Conservation (phyloP, 2,113 vertebrate genomes). For the Etheostoma spectabile region DNA sequence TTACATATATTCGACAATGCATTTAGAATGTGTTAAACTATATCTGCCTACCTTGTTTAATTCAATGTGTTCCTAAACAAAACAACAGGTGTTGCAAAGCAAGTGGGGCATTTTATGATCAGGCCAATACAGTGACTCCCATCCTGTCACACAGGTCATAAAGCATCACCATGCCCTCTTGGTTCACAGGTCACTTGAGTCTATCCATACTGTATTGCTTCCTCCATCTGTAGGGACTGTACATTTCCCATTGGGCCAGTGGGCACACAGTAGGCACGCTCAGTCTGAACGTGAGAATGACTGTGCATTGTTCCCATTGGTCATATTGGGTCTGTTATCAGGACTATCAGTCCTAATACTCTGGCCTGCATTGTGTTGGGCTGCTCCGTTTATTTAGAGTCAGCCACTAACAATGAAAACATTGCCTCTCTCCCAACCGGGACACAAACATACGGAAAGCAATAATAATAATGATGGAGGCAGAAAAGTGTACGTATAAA, state of each 20-base stretch:
- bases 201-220: conserved; percentile 22
- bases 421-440: conserved; percentile 67
- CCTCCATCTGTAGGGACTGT: conserved; percentile 46
- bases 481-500: conserved; percentile 76
- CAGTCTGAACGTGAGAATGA: conserved; percentile 74
- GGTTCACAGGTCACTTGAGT: conserved; percentile 61
- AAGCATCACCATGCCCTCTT: conserved; percentile 8
- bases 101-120: not conserved
- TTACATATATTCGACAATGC: not conserved
- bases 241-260: conserved; percentile 63
- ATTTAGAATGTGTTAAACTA: not conserved
- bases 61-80: not conserved
- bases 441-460: conserved; percentile 78
- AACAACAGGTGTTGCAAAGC: not conserved
- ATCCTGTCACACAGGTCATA: conserved; percentile 12
- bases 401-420: conserved; percentile 79
- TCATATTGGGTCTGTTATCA: conserved; percentile 78
- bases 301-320: conserved; percentile 74
- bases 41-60: too few relatives aligned
- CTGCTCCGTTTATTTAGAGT: conserved; percentile 80
- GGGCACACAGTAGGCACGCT: conserved; percentile 75
- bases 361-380: conserved; percentile 75
- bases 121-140: not conserved
- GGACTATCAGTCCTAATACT: conserved; percentile 77
- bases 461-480: conserved; percentile 82